These are phyloP conservation scores for Bombus sibiricus DNA, from an alignment of 1,140 invertebrate species.

Conservation along the genomic window DNA sequence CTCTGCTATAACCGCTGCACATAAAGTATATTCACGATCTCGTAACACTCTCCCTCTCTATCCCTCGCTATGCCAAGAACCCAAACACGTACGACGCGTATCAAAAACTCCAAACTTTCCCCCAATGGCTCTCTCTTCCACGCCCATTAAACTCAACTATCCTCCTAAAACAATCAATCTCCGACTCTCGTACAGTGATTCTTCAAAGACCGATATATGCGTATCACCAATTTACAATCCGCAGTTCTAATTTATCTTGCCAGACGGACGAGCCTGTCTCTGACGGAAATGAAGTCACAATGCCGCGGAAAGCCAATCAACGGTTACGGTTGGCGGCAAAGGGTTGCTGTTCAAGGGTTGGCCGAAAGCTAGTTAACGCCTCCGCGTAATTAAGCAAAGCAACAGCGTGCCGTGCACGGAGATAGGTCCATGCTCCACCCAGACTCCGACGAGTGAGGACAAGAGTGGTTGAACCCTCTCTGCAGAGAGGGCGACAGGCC, in stretches of 20 bases:
- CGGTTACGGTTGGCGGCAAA: slow-evolving; percentile 27
- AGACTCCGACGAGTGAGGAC: slow-evolving; percentile 63
- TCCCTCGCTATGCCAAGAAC: not conserved
- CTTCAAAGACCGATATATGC: not conserved
- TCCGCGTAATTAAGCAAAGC: slow-evolving; percentile 79
- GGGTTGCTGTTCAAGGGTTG: slow-evolving; percentile 64
- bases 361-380: slow-evolving; percentile 76
- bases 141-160: not conserved
- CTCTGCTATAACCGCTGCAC: not conserved
- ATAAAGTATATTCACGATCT: not conserved
- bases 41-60: not conserved
- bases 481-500: slow-evolving; percentile 69
- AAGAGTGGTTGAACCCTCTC: slow-evolving; percentile 71
- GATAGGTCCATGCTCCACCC: slow-evolving; percentile 74
- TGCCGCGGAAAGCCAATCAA: slow-evolving; percentile 50
- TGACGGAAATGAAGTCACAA: not conserved
- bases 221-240: not conserved
- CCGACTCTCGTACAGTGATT: not conserved
- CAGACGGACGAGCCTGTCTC: not conserved
- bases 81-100: not conserved
- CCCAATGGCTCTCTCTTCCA: not conserved
- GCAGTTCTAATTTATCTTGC: not conserved
- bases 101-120: not conserved
- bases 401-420: slow-evolving; percentile 54
- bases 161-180: not conserved